phyloP scores from a whole-genome alignment of 2,888 invertebrate genomes.

The Ochlodes sylvanus region DNA sequence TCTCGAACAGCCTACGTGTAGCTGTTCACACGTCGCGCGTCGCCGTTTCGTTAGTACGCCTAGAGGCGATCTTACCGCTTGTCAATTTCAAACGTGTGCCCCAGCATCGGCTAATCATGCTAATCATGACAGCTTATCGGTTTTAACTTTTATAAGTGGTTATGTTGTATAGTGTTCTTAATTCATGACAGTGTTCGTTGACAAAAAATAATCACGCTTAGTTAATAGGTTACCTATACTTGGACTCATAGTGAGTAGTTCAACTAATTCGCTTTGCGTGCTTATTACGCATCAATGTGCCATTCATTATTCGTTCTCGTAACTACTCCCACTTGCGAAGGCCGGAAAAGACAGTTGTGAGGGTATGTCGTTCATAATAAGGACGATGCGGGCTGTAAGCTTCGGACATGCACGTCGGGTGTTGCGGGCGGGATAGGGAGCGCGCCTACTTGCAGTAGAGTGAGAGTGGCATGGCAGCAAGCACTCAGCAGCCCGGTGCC shows the following conservation, averaged over 20 bases:
- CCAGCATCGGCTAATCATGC: slow-evolving; percentile 43
- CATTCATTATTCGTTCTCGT: slow-evolving; percentile 20
- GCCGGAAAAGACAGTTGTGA: slow-evolving; percentile 16
- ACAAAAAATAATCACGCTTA: neutral
- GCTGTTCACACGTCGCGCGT: slow-evolving; percentile 50
- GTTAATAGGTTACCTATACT: neutral
- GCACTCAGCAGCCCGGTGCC: slow-evolving; percentile 53
- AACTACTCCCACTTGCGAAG: neutral
- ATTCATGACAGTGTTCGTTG: neutral
- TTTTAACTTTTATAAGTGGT: slow-evolving; percentile 21
- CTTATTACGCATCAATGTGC: slow-evolving; percentile 17
- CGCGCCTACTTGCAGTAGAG: slow-evolving; percentile 57
- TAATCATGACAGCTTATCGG: slow-evolving; percentile 45
- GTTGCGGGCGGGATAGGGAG: slow-evolving; percentile 51
- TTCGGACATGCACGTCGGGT: slow-evolving; percentile 38
- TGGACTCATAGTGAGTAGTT: neutral
- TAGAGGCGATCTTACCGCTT: slow-evolving; percentile 7
- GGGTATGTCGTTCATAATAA: slow-evolving; percentile 7
- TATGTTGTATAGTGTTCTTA: neutral
- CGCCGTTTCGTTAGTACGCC: slow-evolving; percentile 22
- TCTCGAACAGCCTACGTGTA: slow-evolving; percentile 10
- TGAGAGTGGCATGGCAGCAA: slow-evolving; percentile 59
- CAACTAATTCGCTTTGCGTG: slow-evolving; percentile 5
- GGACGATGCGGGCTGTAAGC: slow-evolving; percentile 31
- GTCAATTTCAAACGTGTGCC: slow-evolving; percentile 35